A percentile compares a stretch with the other conserved stretches of the same genome.
Conservation (phyloP, 2,113 vertebrate genomes). For the Cavia aperea region DNA sequence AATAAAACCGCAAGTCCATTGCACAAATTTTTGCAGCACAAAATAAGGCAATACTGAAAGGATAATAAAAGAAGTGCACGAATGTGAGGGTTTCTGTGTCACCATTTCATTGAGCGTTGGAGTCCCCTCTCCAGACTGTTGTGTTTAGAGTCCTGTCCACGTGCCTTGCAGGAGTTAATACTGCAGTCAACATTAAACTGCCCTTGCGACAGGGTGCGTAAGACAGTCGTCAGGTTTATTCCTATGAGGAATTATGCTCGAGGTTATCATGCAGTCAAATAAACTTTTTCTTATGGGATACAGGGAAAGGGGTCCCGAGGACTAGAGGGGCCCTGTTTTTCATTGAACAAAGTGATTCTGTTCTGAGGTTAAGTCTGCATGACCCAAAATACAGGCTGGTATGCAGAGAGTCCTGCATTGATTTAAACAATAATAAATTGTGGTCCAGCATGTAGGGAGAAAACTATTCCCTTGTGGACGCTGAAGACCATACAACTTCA, state of each 20-base stretch:
- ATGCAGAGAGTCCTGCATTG: constrained; percentile 61
- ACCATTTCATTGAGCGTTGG: background rate
- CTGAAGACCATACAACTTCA: constrained; percentile 44
- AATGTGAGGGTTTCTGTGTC: background rate
- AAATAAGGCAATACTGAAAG: background rate
- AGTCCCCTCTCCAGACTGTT: background rate
- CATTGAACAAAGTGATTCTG: constrained; percentile 71
- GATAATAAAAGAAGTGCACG: constrained; percentile 6
- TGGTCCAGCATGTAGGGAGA: constrained; percentile 22
- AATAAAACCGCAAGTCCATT: constrained; percentile 5
- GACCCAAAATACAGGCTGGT: constrained; percentile 66
- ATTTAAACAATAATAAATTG: constrained; percentile 73
- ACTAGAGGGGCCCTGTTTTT: constrained; percentile 61
- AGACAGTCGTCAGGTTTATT: constrained; percentile 56
- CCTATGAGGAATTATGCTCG: constrained; percentile 61
- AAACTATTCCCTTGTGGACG: constrained; percentile 37
- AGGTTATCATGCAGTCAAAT: constrained; percentile 68
- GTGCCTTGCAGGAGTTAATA: constrained; percentile 41
- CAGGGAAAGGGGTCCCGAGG: constrained; percentile 51
- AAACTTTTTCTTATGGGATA: constrained; percentile 61
- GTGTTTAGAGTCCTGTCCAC: background rate
- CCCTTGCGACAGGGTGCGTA: background rate
- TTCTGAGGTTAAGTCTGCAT: constrained; percentile 67
- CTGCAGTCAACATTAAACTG: background rate
- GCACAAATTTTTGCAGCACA: background rate